These are phyloP conservation scores for Podarcis siculus DNA, from an alignment of 2,797 vertebrate species.

Conservation along the genomic window DNA sequence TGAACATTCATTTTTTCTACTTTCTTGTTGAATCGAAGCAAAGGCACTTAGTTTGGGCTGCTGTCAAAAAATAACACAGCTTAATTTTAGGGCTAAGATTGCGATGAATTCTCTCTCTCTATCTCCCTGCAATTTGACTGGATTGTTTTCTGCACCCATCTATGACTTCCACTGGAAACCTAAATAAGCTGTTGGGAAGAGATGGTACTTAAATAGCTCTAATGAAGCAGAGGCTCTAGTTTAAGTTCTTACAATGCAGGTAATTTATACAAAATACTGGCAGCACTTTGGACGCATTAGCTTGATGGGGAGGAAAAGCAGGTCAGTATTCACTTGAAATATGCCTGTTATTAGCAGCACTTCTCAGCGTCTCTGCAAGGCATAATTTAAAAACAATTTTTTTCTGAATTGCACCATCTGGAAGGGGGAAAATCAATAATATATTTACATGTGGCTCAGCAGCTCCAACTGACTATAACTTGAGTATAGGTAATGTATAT, in stretches of 20 bases:
- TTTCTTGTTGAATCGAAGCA: neutral
- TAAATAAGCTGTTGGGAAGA: conserved; percentile 6
- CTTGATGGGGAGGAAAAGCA: conserved; percentile 56
- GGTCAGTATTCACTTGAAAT: conserved; percentile 65
- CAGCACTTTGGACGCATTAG: conserved; percentile 38
- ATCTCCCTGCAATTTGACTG: neutral
- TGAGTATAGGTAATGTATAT: neutral
- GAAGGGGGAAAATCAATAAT: conserved; percentile 55
- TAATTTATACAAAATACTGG: conserved; percentile 42
- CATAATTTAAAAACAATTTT: conserved; percentile 65
- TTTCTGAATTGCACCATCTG: conserved; percentile 66
- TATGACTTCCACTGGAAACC: conserved; percentile 41
- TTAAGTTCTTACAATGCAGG: conserved; percentile 18
- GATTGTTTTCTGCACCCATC: conserved; percentile 34
- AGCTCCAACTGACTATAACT: neutral
- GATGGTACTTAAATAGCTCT: conserved; percentile 45
- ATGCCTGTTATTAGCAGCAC: conserved; percentile 56
- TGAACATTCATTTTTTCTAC: neutral
- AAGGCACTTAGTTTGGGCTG: neutral
- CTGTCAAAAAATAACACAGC: conserved; percentile 13
- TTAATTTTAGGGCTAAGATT: neutral
- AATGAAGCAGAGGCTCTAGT: conserved; percentile 63
- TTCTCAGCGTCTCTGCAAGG: conserved; percentile 50
- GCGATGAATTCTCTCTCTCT: fast-evolving
- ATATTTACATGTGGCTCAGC: conserved; percentile 48